Evolutionary conservation across 2,888 invertebrate genomes (phyloP), one percentile per base, ranked within the genome.

Genomic region (Arctia plantaginis): DNA sequence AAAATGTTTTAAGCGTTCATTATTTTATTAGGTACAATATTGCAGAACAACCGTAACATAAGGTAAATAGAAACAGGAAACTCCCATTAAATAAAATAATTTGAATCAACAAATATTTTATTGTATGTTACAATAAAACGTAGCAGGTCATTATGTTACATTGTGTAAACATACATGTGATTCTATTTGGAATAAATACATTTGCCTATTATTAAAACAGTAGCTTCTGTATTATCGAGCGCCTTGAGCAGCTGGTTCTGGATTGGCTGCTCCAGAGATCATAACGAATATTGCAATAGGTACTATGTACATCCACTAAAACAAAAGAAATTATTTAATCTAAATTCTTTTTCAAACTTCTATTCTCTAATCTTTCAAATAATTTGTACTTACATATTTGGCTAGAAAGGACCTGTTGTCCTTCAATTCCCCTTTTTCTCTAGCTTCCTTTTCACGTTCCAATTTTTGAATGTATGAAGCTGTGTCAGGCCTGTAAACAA

Each of bases 221-320:
- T n/a, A 35, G 35, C 62, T 78, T 81, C 39, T 73, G 71, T 86
- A 75, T 81, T 91, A 93, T 79, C 95, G 90, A 74, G 92, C 86
- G 70, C 89, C 89, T 85, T 91, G 93, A n/a, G 91, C 91, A 62
- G 91, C 90, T 77, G 96, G 96, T 83, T 98, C 98, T 74, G 98
- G 98, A 93, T 97, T 98, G 76, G 98, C 97, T 51, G 98, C 98
- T 79, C 98, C 98, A 71, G 99, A 98, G 81, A 99, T 96, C 90
- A 99, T 97, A 85, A 99, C 97, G 87, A 99, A 97, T 81, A 99
- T 97, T 69, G 98, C 97, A 47, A 99, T 97, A 10, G 99, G 99
- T 66, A 99, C 98, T 86, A 99, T 99, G 93, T 99, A 99, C 99
- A 99, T 99, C 99, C 99, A 99, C 99, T 99, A 96, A 97, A 98